Percentiles rank a stretch among this genome's conserved stretches.
These are phyloP conservation scores for Helicoverpa assulta DNA, from an alignment of 2,888 invertebrate species.

Conservation along the genomic window DNA sequence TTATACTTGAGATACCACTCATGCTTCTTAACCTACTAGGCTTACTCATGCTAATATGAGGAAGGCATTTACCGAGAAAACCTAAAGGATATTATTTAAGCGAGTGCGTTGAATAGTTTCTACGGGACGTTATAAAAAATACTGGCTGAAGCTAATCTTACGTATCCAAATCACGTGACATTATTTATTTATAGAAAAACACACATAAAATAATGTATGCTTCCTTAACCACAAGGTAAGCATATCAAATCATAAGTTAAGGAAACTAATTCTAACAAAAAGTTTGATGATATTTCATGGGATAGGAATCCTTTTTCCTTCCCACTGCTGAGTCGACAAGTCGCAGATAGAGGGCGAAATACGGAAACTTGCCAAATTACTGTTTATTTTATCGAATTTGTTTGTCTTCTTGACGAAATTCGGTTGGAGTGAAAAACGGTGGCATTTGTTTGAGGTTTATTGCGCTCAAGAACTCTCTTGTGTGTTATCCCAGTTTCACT, in stretches of 20 bases:
- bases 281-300: slow-evolving; percentile 67
- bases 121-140: too few species aligned
- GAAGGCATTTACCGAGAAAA: too few species aligned
- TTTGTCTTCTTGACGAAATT: slow-evolving; percentile 19
- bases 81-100: too few species aligned
- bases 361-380: slow-evolving; percentile 43
- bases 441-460: not conserved
- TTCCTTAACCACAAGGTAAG: slow-evolving; percentile 32
- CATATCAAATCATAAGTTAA: slow-evolving; percentile 65
- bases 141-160: too few species aligned
- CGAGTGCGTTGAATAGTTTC: too few species aligned
- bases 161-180: too few species aligned
- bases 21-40: too few species aligned
- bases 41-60: too few species aligned
- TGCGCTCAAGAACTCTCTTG: too few species aligned
- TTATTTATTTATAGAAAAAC: not conserved
- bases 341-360: slow-evolving; percentile 36
- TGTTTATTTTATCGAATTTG: slow-evolving; percentile 30
- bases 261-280: slow-evolving; percentile 64
- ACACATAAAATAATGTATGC: not conserved
- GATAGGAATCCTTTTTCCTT: slow-evolving; percentile 57
- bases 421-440: not conserved
- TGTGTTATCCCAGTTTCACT: too few species aligned
- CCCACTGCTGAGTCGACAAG: slow-evolving; percentile 56
- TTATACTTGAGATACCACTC: too few species aligned